Conservation (phyloP, 2,797 vertebrate genomes). For the Premnoplex brunnescens region DNA sequence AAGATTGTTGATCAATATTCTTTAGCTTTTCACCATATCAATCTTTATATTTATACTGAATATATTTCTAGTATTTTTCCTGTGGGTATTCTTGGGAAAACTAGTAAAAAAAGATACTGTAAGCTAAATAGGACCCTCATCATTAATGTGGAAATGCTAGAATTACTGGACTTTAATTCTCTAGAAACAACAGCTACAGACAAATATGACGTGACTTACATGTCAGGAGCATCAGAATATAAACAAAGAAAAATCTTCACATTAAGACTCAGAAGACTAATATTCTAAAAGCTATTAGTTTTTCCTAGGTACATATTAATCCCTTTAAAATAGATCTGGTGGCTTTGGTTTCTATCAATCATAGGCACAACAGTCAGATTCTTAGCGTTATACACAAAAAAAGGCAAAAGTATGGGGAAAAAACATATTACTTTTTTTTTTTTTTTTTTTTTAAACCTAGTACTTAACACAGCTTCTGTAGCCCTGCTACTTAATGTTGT, state of each 20-base stretch:
- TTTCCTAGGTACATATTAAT: not conserved
- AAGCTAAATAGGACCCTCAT: not conserved
- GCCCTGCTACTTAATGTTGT: not conserved
- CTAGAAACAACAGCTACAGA: not conserved
- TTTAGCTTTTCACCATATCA: not conserved
- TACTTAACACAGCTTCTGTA: not conserved
- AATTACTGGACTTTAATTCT: not conserved
- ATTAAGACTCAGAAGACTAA: not conserved
- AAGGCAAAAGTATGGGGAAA: not conserved
- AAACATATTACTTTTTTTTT: not conserved
- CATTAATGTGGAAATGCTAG: not conserved
- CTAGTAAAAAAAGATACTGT: not conserved
- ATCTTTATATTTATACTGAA: not conserved
- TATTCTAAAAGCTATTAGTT: not conserved
- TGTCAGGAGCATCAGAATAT: not conserved
- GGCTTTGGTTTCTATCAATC: not conserved
- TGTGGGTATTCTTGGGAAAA: not conserved
- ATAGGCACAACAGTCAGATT: not conserved
- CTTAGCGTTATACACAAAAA: not conserved
- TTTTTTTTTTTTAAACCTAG: not conserved
- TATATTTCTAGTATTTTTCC: not conserved
- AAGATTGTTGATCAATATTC: not conserved
- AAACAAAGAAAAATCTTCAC: not conserved
- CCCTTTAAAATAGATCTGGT: not conserved
- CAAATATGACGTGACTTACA: not conserved